Conservation (phyloP, 1,140 invertebrate genomes). For the Rhopalosiphum padi region DNA sequence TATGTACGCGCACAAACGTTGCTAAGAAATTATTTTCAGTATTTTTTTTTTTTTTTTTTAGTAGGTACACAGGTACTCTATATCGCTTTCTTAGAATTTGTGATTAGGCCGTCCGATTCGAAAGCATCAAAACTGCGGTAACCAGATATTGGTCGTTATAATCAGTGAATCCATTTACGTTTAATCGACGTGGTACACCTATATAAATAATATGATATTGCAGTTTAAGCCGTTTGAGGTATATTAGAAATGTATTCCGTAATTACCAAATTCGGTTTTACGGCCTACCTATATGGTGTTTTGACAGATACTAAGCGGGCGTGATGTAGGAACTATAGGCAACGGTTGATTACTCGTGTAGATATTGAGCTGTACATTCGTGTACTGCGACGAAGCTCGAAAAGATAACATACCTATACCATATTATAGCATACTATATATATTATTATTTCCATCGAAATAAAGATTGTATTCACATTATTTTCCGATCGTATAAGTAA, state of each 20-base stretch:
- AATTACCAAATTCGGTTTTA: neutral
- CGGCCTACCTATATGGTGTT: neutral
- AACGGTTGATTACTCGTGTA: neutral
- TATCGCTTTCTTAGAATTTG: neutral
- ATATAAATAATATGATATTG: neutral
- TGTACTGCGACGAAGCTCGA: neutral
- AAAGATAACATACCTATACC: neutral
- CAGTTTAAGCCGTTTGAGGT: neutral
- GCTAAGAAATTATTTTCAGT: neutral
- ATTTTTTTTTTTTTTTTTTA: neutral
- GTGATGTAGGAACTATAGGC: neutral
- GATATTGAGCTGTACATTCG: neutral
- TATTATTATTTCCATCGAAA: neutral
- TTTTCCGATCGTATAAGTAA: neutral
- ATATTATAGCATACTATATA: neutral
- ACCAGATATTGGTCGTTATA: neutral
- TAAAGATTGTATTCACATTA: neutral
- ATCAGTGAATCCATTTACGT: constrained; percentile 10
- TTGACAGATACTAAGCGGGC: neutral
- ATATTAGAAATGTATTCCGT: neutral
- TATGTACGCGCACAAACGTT: neutral
- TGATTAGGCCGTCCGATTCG: neutral
- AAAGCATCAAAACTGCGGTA: neutral
- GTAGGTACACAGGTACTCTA: neutral
- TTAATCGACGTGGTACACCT: neutral